phyloP scores from a whole-genome alignment of 2,888 invertebrate species.

The Geotrupes spiniger region DNA sequence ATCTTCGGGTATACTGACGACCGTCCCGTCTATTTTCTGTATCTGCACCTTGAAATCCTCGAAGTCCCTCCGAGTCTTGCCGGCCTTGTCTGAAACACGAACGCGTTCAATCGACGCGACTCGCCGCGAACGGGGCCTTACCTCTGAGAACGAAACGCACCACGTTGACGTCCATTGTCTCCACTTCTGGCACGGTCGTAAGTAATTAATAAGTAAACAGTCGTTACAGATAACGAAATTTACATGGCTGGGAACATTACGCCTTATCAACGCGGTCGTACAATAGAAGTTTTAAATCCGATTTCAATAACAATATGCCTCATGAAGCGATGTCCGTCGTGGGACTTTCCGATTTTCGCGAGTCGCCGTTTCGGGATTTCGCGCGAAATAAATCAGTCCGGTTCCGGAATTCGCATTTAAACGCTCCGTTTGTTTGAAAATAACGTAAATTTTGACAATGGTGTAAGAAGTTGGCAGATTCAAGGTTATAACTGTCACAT shows the following conservation, averaged over 20 bases:
- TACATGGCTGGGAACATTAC: background rate
- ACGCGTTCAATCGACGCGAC: too few species aligned
- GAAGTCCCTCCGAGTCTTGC: slow-evolving; percentile 32
- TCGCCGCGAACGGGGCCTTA: slow-evolving; percentile 14
- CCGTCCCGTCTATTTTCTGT: slow-evolving; percentile 45
- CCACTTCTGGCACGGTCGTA: background rate
- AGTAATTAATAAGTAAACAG: too few species aligned
- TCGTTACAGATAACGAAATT: background rate
- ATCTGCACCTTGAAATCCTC: slow-evolving; percentile 41
- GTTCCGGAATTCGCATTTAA: too few species aligned
- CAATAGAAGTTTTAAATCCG: too few species aligned
- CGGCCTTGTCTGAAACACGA: background rate
- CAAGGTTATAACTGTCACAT: slow-evolving; percentile 12
- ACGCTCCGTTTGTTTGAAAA: slow-evolving; percentile 6
- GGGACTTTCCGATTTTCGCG: too few species aligned
- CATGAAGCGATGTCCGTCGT: too few species aligned
- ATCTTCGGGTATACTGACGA: slow-evolving; percentile 38
- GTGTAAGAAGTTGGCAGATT: slow-evolving; percentile 12
- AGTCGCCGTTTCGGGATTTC: too few species aligned
- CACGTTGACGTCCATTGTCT: slow-evolving; percentile 33
- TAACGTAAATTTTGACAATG: slow-evolving; percentile 15
- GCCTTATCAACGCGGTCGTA: too few species aligned
- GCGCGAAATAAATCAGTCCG: too few species aligned
- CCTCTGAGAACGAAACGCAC: slow-evolving; percentile 37
- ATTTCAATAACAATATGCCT: too few species aligned